Evolutionary conservation across 2,888 invertebrate genomes (phyloP).

Genomic region (Pyrochroa serraticornis): DNA sequence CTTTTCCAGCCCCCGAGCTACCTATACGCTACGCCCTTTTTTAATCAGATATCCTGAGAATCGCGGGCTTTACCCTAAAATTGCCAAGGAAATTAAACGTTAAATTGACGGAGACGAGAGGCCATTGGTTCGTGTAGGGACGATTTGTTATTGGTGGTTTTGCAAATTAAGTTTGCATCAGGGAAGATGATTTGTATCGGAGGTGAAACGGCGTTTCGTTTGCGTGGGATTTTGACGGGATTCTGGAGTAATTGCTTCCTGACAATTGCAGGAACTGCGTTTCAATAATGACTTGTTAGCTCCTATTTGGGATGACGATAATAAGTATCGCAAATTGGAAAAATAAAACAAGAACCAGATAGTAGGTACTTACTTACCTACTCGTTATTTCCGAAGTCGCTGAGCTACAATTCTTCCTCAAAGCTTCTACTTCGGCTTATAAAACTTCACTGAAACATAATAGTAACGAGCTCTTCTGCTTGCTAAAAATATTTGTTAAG

Average conservation of each 20-base stretch:
- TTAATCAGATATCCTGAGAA: constrained; percentile 47
- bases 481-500: too few relatives aligned
- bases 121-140: constrained; percentile 40
- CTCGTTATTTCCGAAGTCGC: too few relatives aligned
- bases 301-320: too few relatives aligned
- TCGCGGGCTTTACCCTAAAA: constrained; percentile 41
- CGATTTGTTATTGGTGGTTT: constrained; percentile 44
- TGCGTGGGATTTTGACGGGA: neutral
- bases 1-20: constrained; percentile 34
- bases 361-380: too few relatives aligned
- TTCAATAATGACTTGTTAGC: neutral
- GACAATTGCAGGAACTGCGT: constrained; percentile 1
- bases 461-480: too few relatives aligned
- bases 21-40: constrained; percentile 44
- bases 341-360: too few relatives aligned
- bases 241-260: constrained; percentile 4
- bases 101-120: constrained; percentile 42
- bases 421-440: too few relatives aligned
- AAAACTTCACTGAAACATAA: too few relatives aligned
- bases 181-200: constrained; percentile 24
- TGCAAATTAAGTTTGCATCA: constrained; percentile 32
- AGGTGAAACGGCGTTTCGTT: constrained; percentile 1
- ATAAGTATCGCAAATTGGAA: too few relatives aligned
- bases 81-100: constrained; percentile 51
- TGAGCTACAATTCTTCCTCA: too few relatives aligned